These are phyloP conservation scores for Asobara japonica DNA, from an alignment of 1,140 invertebrate genomes.

Conservation along the genomic window DNA sequence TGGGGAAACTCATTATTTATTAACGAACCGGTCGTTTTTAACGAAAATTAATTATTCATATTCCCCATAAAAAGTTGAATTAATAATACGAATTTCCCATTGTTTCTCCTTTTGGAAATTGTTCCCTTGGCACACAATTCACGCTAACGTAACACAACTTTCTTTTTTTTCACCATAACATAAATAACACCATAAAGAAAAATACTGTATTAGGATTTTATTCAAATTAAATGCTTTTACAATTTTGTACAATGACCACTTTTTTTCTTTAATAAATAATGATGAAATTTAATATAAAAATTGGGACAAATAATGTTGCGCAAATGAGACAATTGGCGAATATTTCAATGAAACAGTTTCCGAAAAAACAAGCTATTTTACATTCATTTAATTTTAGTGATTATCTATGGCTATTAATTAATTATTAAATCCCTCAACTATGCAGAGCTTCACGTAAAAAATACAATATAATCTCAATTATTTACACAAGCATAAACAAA, in stretches of 20 bases:
- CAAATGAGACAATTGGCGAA: background rate
- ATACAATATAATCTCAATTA: slow-evolving; percentile 10
- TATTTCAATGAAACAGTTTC: background rate
- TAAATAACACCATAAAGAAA: background rate
- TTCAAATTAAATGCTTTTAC: background rate
- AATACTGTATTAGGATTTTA: background rate
- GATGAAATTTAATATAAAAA: background rate
- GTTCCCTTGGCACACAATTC: background rate
- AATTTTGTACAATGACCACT: background rate
- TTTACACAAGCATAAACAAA: slow-evolving; percentile 16
- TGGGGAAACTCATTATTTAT: no score
- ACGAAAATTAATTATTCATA: no score
- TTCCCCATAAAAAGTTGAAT: no score
- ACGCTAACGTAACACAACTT: slow-evolving; percentile 3
- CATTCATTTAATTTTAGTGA: no score
- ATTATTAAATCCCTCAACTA: background rate
- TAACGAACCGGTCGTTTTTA: no score
- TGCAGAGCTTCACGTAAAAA: background rate
- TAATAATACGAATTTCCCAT: no score
- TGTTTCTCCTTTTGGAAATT: background rate
- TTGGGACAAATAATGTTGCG: background rate
- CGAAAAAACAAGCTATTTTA: background rate
- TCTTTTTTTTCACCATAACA: background rate
- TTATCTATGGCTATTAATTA: background rate
- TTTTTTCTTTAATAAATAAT: background rate